Evolutionary conservation across 2,797 vertebrate species (phyloP).

Genomic region (Alfaro cultratus): DNA sequence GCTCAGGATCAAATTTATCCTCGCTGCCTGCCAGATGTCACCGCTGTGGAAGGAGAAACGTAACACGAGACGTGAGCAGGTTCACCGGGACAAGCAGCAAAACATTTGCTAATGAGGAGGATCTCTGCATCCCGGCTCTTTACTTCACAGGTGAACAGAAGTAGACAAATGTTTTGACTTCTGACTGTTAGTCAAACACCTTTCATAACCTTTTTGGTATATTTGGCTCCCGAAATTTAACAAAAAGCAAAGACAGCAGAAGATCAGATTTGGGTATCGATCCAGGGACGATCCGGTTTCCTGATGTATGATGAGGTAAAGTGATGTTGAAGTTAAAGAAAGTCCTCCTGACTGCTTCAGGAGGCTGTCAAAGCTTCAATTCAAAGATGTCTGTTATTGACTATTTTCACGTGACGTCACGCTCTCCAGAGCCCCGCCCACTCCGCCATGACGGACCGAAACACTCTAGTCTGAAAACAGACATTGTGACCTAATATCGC

Average conservation of each 20-base stretch:
- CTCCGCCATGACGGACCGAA: no score
- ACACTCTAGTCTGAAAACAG: no score
- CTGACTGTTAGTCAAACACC: background rate
- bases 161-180: background rate
- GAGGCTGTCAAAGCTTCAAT: no score
- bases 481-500: no score
- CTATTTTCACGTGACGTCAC: no score
- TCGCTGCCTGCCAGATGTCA: conserved; percentile 29
- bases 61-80: background rate
- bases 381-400: no score
- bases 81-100: background rate
- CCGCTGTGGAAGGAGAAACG: conserved; percentile 2
- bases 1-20: conserved; percentile 11
- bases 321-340: background rate
- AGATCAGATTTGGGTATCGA: background rate
- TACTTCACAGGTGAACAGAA: background rate
- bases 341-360: background rate
- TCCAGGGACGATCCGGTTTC: background rate
- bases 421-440: no score
- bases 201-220: background rate
- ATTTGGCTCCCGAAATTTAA: background rate
- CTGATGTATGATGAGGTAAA: background rate
- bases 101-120: background rate
- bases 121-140: background rate
- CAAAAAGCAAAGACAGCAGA: background rate